Base-by-base conservation (phyloP, 64 coral and sea anemone genomes). In the Actinia tenebrosa region DNA sequence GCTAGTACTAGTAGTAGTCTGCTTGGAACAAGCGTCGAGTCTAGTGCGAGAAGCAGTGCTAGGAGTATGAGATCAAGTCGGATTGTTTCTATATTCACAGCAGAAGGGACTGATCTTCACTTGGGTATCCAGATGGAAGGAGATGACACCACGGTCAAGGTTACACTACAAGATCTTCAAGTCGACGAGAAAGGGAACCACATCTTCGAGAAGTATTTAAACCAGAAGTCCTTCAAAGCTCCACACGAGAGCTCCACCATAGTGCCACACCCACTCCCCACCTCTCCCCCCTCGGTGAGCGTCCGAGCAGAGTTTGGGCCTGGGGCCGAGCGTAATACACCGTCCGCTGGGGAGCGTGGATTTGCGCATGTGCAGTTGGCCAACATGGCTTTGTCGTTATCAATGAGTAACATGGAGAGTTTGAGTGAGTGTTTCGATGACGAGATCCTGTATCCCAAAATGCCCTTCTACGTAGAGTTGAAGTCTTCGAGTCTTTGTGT, bases 391-490 rank as follows among this genome's bases (percentile, higher is more conserved):
- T 77, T 84, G 2, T 81, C 92, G 16, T 53, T 98, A 22, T 44
- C 87, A 20, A 88, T 95, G 52, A 98, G 96, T 72, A 98, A 94
- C 46, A 72, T 94, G 0, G 91, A 94, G 5, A 92, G 91, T 86
- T 53, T 98, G 83, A 77, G 87, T 16, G 96, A 98, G 18, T 98
- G 91, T 59, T 83, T 98, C 17, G 93, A 98, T 53, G 96, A 98
- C 60, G 96, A 98, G 56, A 22, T 98, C 16, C 60, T 94, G 1
- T 45, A 72, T 0, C 96, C 96, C 0, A 84, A 87, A 25, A 95
- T 98, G 90, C 96, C 96, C 5, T 84, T 92, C 18, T 72, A 89
- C 9, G 72, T 98, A 0, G 86, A 98, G 60, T 84, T 98, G 3
- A 91, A 86, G 23, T 58, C 92, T 66, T 92, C 93, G 3, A 44